A percentile compares a stretch with the other conserved stretches of the same genome.
phyloP scores from a whole-genome alignment of 2,113 vertebrate genomes.

The Pelvicachromis taeniatus region DNA sequence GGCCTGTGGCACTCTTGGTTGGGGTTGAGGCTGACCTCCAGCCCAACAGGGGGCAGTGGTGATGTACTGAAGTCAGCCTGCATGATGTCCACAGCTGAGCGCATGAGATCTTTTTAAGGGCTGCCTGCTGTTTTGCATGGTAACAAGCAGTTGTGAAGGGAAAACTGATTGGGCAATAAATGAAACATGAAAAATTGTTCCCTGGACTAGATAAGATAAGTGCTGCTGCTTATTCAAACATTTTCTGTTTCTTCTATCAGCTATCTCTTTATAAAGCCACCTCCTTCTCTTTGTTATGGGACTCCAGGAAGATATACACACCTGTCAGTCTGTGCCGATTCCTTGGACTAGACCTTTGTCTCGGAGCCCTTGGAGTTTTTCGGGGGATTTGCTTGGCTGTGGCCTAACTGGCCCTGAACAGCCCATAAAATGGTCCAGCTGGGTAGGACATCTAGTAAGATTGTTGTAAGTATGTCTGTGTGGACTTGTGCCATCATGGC shows the following conservation, averaged over 20 bases:
- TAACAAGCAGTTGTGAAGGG: conserved; percentile 54
- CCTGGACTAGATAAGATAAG: conserved; percentile 7
- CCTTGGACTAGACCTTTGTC: conserved; percentile 39
- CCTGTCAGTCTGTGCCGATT: conserved; percentile 43
- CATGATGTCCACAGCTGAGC: background rate
- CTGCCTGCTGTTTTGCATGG: conserved; percentile 59
- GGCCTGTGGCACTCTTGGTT: conserved; percentile 23
- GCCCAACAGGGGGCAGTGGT: conserved; percentile 54
- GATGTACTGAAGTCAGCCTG: conserved; percentile 8
- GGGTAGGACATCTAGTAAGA: conserved; percentile 29
- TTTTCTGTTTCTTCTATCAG: conserved; percentile 18
- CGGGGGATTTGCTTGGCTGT: conserved; percentile 64
- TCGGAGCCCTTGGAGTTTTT: conserved; percentile 42
- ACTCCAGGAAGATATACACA: conserved; percentile 1
- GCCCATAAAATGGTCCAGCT: conserved; percentile 71
- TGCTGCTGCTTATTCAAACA: background rate
- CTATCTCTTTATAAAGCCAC: background rate
- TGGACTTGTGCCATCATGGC: conserved; percentile 43
- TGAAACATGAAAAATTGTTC: conserved; percentile 62
- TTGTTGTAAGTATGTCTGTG: conserved; percentile 24
- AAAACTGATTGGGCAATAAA: conserved; percentile 54
- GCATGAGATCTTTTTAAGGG: conserved; percentile 46
- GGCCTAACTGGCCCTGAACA: conserved; percentile 59
- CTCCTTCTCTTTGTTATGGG: background rate
- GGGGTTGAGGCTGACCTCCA: conserved; percentile 51